phyloP scores from a whole-genome alignment of 2,113 vertebrate genomes.

The Percopsis transmontana region DNA sequence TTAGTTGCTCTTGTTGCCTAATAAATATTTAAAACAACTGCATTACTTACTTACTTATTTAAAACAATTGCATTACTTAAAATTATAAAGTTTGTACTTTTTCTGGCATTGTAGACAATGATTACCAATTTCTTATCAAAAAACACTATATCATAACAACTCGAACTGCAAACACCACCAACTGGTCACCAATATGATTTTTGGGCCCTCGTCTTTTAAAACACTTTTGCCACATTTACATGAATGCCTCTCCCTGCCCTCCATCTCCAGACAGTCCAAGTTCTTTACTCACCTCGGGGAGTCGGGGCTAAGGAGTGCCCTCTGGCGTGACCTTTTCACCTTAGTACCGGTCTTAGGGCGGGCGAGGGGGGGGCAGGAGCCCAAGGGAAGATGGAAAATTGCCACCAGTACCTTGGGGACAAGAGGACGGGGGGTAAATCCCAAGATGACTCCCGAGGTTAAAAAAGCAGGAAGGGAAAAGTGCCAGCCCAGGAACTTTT shows the following conservation, averaged over 20 bases:
- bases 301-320: slow-evolving; percentile 35
- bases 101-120: background rate
- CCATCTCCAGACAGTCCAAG: background rate
- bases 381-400: slow-evolving; percentile 10
- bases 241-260: too few relatives aligned
- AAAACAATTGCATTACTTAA: too few relatives aligned
- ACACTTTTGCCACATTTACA: background rate
- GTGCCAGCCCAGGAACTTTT: slow-evolving; percentile 30
- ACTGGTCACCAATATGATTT: too few relatives aligned
- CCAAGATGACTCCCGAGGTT: slow-evolving; percentile 16
- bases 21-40: background rate
- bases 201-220: too few relatives aligned
- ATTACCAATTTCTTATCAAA: background rate
- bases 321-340: slow-evolving; percentile 55
- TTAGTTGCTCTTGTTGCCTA: background rate
- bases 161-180: background rate
- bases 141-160: background rate
- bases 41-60: too few relatives aligned
- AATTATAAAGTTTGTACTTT: too few relatives aligned
- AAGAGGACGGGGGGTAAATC: slow-evolving; percentile 40
- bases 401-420: slow-evolving; percentile 37
- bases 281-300: slow-evolving; percentile 29
- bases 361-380: slow-evolving; percentile 17
- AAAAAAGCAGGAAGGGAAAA: slow-evolving; percentile 9
- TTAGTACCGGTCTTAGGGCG: slow-evolving; percentile 35